Evolutionary conservation across 2,113 vertebrate genomes (phyloP), one percentile per base, ranked within the genome.

Genomic region (Spea bombifrons): DNA sequence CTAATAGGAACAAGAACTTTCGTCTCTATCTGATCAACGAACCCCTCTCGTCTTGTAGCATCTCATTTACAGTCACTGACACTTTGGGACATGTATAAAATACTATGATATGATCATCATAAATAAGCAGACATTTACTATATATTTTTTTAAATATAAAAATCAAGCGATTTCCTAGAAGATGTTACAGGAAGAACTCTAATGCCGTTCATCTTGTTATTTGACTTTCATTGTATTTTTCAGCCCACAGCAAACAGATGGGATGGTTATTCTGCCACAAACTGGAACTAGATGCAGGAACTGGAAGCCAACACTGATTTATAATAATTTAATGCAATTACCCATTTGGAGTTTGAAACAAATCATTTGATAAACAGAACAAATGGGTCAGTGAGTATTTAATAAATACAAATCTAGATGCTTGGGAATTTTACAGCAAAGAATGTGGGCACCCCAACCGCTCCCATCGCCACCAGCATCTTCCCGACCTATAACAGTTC

Each of bases 211-310:
- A 48, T 72, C 69, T 72, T 72, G 76, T 72, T 72, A 53, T 78
- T 72, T 72, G 69, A 78, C 76, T 78, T 72, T 72, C 69, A 78
- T 15, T 48, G 61, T 67, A 72, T 78, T 46, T 49, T 50, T 71
- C 76, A 66, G 75, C 69, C 76, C 70, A 78, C 76, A 71, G 68
- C 46, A 65, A 78, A 78, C 76, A 78, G 76, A 78, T 78, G 76
- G 76, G 68, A 78, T 63, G 57, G n/a, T 78, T 78, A 78, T 72
- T 78, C 76, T 78, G 76, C 76, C 76, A 78, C 30, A 65, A 78
- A 78, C 76, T 71, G 69, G 76, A 48, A 72, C 49, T 61, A 46
- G 50, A 16, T 64, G 70, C 76, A 66, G 69, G 45, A 78, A 78
- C 72, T 78, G 69, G 76, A 78, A 66, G 48, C 76, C 71, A 69